Evolutionary conservation across 2,113 vertebrate genomes (phyloP).

Genomic region (Xiphophorus maculatus): DNA sequence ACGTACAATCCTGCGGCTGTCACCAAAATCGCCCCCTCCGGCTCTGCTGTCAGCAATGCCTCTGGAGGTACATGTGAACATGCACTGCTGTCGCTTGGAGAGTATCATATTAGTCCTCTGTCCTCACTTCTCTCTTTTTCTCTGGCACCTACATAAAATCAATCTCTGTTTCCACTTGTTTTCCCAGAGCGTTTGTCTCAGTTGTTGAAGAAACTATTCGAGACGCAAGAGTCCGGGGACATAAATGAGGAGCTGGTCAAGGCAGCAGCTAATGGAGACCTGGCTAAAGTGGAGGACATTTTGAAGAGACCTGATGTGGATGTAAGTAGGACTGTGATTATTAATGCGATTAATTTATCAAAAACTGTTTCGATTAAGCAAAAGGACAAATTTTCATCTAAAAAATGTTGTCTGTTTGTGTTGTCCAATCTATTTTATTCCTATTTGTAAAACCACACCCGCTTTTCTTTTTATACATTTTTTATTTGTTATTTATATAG

Average conservation of each 20-base stretch:
- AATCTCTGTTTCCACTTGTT: slow-evolving; percentile 21
- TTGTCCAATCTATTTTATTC: no score
- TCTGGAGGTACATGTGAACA: slow-evolving; percentile 88
- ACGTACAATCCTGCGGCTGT: slow-evolving; percentile 98
- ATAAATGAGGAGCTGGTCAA: slow-evolving; percentile 99
- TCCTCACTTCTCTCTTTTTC: slow-evolving; percentile 20
- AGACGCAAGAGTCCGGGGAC: slow-evolving; percentile 98
- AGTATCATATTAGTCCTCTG: slow-evolving; percentile 33
- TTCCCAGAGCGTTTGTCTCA: slow-evolving; percentile 93
- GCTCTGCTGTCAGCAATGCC: slow-evolving; percentile 96
- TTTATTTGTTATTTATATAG: no score
- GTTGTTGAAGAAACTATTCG: slow-evolving; percentile 97
- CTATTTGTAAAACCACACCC: no score
- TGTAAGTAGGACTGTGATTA: slow-evolving; percentile 74
- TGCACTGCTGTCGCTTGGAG: slow-evolving; percentile 7
- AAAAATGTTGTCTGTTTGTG: not conserved
- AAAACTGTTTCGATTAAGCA: not conserved
- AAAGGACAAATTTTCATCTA: not conserved
- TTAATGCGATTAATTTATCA: no score
- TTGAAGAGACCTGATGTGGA: slow-evolving; percentile 97
- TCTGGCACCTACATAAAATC: slow-evolving; percentile 21
- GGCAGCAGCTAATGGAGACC: slow-evolving; percentile 96
- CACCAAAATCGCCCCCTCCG: slow-evolving; percentile 96
- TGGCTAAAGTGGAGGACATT: slow-evolving; percentile 98
- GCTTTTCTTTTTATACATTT: no score